Percentiles rank a stretch among this genome's conserved stretches.
These are phyloP conservation scores for Zosterops hypoxanthus DNA, from an alignment of 2,113 vertebrate species.

Conservation along the genomic window DNA sequence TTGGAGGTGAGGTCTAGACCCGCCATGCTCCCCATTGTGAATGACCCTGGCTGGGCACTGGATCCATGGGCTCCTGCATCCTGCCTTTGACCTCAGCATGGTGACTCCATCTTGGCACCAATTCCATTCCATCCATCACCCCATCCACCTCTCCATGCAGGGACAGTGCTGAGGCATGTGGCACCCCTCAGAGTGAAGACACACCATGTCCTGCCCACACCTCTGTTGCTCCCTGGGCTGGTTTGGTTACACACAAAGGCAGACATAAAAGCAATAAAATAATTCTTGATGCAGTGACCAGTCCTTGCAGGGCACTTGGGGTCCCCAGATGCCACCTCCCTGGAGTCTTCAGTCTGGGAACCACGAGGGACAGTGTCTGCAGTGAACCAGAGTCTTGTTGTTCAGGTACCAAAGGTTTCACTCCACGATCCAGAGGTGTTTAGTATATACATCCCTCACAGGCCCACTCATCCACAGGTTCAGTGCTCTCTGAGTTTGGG, in stretches of 20 bases:
- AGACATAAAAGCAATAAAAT: background rate
- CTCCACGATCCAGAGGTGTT: background rate
- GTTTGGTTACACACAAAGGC: background rate
- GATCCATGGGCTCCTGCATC: background rate
- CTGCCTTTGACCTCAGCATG: background rate
- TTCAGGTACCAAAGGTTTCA: background rate
- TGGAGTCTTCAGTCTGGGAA: background rate
- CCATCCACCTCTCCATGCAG: background rate
- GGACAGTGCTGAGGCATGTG: accelerated
- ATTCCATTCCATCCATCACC: background rate
- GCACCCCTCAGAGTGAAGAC: background rate
- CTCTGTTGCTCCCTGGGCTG: background rate
- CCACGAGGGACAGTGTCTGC: background rate
- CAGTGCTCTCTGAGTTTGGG: background rate
- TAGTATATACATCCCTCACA: background rate
- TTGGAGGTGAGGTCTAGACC: background rate
- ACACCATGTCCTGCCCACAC: background rate
- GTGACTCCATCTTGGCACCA: background rate
- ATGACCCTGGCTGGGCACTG: background rate
- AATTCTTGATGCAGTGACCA: background rate
- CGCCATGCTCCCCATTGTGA: accelerated
- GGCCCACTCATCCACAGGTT: background rate
- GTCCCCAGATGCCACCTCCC: background rate
- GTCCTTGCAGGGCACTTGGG: background rate
- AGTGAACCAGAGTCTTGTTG: background rate